Conservation (phyloP, 2,113 vertebrate species). For the Tupaia tana region DNA sequence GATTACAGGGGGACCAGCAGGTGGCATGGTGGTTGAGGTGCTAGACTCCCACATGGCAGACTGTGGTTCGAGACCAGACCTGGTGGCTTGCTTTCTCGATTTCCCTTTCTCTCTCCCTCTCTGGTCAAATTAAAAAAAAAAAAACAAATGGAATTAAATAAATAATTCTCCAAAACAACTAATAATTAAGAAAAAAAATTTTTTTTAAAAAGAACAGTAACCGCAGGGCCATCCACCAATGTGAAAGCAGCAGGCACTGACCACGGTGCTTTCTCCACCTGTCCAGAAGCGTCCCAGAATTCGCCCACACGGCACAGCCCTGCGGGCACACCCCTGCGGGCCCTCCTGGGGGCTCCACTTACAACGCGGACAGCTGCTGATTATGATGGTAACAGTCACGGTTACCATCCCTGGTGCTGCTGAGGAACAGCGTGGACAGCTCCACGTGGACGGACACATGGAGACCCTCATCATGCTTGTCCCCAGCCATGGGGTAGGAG, state of each 20-base stretch:
- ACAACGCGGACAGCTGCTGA: rapidly evolving
- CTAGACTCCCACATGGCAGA: too few species aligned
- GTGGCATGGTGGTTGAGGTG: too few species aligned
- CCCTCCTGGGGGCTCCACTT: background rate
- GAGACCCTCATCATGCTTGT: background rate
- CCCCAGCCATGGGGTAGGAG: rapidly evolving
- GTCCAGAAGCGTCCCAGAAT: rapidly evolving
- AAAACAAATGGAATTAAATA: too few species aligned
- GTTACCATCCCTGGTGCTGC: background rate
- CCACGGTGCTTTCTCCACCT: background rate
- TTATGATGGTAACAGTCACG: background rate
- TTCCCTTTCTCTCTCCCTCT: too few species aligned
- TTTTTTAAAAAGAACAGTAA: too few species aligned
- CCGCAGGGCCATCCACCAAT: background rate
- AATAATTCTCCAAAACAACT: too few species aligned
- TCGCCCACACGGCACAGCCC: background rate
- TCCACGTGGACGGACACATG: background rate
- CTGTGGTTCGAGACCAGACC: too few species aligned
- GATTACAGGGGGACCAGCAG: background rate
- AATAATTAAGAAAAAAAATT: too few species aligned
- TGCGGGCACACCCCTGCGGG: background rate
- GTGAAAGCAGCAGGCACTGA: background rate
- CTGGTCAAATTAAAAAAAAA: too few species aligned
- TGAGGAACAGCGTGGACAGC: rapidly evolving
- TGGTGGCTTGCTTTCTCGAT: too few species aligned